Base-by-base conservation (phyloP, 2,113 vertebrate species). In the Anoplopoma fimbria region DNA sequence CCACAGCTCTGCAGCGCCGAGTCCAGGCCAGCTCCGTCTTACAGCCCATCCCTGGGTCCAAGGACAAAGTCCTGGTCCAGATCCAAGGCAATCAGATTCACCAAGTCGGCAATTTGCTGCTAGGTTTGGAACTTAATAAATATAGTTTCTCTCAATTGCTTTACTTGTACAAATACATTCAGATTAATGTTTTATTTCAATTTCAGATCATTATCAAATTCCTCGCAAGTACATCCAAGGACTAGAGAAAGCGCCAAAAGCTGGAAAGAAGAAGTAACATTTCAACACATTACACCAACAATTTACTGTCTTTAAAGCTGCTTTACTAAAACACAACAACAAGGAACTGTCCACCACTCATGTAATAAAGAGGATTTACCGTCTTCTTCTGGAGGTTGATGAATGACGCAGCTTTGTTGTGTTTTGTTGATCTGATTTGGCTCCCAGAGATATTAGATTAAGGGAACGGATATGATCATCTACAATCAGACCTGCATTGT, bases 71-170 rank as follows among this genome's bases (percentile, higher is more conserved):
- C 38, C 94, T 96, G 88, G 97, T 99, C 71, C 98, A 99, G 91
- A 96, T 99, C 90, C 98, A 99, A 91, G 98, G 98, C 69, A 99
- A 98, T 92, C 98, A 99, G 94, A 90, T 97, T 87, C 94, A 96
- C 77, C 97, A 99, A 40, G 93, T 96, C 3, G 94, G 96, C 91
- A 96, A 93, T 90, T 90, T 99, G 77, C 90, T 99, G 67, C 88
- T 97, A 0, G 98, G 98, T 99, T 87, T 93, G 95, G 49, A 83
- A 21, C 60, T 34, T 25, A 34, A 49, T 19, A 17, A 42, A 40
- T 15, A 40, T 69, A 13, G 23, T 47, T 64, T 25, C 7, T 73
- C 4, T 27, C 19, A 53, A 8, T 58, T 42, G 0, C 2, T 65
- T 49, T 36, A 29, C 58, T n/a, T 63, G 4, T 57, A 23, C 9